phyloP scores from a whole-genome alignment of 2,797 vertebrate species.

The Lagothrix lagotricha region DNA sequence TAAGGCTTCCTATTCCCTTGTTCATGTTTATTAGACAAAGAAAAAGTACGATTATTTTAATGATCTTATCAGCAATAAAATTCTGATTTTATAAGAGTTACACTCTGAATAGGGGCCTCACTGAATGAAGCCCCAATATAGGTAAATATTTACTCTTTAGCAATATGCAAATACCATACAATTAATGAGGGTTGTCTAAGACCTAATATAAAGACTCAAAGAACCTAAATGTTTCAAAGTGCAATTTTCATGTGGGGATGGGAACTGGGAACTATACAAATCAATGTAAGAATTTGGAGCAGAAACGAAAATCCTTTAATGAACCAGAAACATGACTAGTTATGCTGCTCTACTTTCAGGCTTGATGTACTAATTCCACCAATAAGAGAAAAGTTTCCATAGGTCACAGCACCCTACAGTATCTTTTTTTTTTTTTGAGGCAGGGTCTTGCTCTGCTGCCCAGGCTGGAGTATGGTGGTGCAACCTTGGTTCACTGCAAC shows the following conservation, averaged over 20 bases:
- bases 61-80: neutral
- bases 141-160: slow-evolving; percentile 15
- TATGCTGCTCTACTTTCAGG: neutral
- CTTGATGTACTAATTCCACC: neutral
- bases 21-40: slow-evolving; percentile 2
- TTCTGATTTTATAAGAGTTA: slow-evolving; percentile 26
- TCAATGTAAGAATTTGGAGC: slow-evolving; percentile 17
- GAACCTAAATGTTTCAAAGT: slow-evolving; percentile 40
- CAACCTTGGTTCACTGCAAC: neutral
- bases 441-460: neutral
- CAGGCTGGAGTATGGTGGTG: neutral
- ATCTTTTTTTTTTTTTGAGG: neutral
- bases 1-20: neutral
- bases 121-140: neutral
- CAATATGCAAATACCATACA: slow-evolving; percentile 12
- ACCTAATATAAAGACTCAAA: neutral
- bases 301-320: slow-evolving; percentile 24
- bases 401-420: neutral
- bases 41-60: slow-evolving; percentile 11
- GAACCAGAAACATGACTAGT: neutral
- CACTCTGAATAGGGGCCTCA: slow-evolving; percentile 3
- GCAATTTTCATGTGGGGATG: neutral
- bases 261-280: neutral
- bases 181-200: neutral
- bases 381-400: neutral